These are phyloP conservation scores for Parnassius mnemosyne DNA, from an alignment of 2,888 invertebrate genomes.

Conservation along the genomic window DNA sequence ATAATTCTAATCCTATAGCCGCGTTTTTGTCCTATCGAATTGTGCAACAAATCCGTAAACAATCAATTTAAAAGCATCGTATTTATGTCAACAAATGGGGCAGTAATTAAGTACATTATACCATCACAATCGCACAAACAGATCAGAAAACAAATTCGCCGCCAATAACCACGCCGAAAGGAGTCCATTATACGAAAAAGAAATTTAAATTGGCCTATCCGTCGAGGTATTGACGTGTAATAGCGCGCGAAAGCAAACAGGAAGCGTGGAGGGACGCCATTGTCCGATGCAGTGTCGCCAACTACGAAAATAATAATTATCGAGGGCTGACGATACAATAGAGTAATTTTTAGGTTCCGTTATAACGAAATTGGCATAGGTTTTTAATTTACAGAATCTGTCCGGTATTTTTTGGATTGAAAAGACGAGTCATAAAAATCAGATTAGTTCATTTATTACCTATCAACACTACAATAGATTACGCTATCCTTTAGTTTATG, in stretches of 20 bases:
- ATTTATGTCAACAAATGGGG: slow-evolving; percentile 32
- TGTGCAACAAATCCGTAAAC: slow-evolving; percentile 1
- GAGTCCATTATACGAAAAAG: slow-evolving; percentile 63
- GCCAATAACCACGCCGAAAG: slow-evolving; percentile 57
- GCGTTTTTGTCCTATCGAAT: neutral
- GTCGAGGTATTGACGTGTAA: slow-evolving; percentile 75
- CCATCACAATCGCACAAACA: slow-evolving; percentile 1
- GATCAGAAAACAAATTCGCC: slow-evolving; percentile 60
- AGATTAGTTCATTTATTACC: too few species aligned
- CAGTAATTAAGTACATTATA: slow-evolving; percentile 29
- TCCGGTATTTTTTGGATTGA: too few species aligned
- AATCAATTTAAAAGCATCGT: neutral
- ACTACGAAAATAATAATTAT: slow-evolving; percentile 80
- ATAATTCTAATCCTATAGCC: neutral
- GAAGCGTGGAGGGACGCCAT: slow-evolving; percentile 70
- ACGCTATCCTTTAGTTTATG: too few species aligned
- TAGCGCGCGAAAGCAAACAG: slow-evolving; percentile 80
- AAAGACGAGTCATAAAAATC: too few species aligned
- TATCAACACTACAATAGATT: too few species aligned
- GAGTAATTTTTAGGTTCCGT: slow-evolving; percentile 46
- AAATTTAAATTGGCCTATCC: slow-evolving; percentile 78
- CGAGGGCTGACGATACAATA: slow-evolving; percentile 70
- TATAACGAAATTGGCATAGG: neutral
- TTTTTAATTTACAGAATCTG: neutral
- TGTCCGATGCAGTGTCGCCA: slow-evolving; percentile 76